Evolutionary conservation across 2,888 invertebrate genomes (phyloP), one percentile per base, ranked within the genome.

Genomic region (Morinoia aosen): DNA sequence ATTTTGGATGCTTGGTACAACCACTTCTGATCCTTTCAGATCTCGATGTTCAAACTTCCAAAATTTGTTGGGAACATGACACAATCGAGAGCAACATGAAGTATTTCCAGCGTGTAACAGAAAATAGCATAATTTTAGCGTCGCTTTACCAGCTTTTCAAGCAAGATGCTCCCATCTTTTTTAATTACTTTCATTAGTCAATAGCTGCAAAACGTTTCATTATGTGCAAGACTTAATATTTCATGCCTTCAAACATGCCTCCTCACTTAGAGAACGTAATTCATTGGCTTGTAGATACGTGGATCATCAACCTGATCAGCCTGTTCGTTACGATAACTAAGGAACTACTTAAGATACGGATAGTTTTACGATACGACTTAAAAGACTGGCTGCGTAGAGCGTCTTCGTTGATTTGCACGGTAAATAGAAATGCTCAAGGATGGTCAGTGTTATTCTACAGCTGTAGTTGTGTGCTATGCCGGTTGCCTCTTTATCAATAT

Each of bases 341-440:
- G 76, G 76, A 76, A 76, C 76, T 25, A 33, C 25, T 76, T 76
- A 76, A 76, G 25, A 33, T 76, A 76, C 76, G 76, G 33, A 76
- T 76, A 76, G 76, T 76, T 76, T 76, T 76, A 76, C 76, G 25
- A 76, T 76, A 33, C 76, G 76, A 76, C 25, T 76, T 25, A 10
- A 76, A 33, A 76, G 33, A 33, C 76, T 16, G 48, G 90, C 90
- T 90, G 19, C 90, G 14, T 90, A 90, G 90, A 48, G 16, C 39
- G 90, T 40, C 90, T 90, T 90, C 40, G 90, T 40, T 90, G 39
- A 90, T 39, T 48, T 90, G 48, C 39, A 40, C 90, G 39, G 14
- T 40, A 93, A n/a, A 40, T 90, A 93, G 57, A 57, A 93, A 93
- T 57, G 93, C 93, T 93, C 93, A 93, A 93, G 93, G n/a, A 93